Evolutionary conservation across 2,888 invertebrate species (phyloP), one percentile per base, ranked within the genome.

Genomic region (Lasioglossum morio): DNA sequence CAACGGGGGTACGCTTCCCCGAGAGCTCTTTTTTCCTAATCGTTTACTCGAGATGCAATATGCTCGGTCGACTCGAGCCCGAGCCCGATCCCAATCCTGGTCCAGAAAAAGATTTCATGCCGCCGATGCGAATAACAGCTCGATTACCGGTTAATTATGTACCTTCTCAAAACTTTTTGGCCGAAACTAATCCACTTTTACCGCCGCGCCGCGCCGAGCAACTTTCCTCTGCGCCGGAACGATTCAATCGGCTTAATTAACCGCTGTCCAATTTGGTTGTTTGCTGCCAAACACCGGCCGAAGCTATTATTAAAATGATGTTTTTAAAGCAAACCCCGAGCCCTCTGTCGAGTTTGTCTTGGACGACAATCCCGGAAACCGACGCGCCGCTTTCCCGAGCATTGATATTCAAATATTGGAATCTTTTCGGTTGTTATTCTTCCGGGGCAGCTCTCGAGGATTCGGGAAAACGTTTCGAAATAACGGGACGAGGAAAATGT

Each of bases 211-310:
- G 57, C 57, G 12, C 66, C 57, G 37, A 72, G 37, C 66, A 85
- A 84, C 79, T 84, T 75, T 48, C 84, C 46, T 57, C 57, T 66
- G 75, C 40, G 66, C 66, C 76, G 76, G 72, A 84, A 63, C 37
- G 76, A 84, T 85, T 84, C 85, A 85, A 85, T 85, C 84, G 85
- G 79, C 79, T 85, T 85, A 85, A 85, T 85, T 85, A 85, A 85
- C 72, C 46, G 79, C 76, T 72, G 85, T 57, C 84, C 75, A 79
- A 84, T 79, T 79, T 79, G 84, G 63, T 57, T 85, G 72, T 85
- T 76, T 76, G 84, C 70, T 37, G 57, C 84, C 57, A 66, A 79
- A 85, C 72, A 72, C 84, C 57, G 37, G 34, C 19, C 57, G 69
- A 40, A 48, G 78, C 60, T 79, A 84, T 85, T 79, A 85, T 79